Evolutionary conservation across 2,888 invertebrate species (phyloP), one percentile per base, ranked within the genome.

Genomic region (Lypha dubia): DNA sequence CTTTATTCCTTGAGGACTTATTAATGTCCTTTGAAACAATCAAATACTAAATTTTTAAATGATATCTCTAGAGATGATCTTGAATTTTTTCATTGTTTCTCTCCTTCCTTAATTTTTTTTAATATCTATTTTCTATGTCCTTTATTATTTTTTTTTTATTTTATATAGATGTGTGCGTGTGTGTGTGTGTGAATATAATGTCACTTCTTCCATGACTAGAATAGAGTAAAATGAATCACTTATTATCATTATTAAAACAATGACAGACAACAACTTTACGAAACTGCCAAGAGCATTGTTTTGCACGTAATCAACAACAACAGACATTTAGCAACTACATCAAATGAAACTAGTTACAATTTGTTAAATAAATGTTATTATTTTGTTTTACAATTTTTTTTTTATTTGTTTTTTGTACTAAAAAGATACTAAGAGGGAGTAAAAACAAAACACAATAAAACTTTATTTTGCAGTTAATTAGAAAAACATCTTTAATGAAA

Each of bases 281-380:
- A 75, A 75, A 75, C 41, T 75, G 51, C 74, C 44, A 63, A 44
- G 28, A 53, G 74, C 63, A 75, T 53, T 53, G 51, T 63, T 73
- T 58, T 75, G 32, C 53, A 44, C 46, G 22, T 46, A 75, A 44
- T 41, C 41, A 75, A 44, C 53, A 44, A 20, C 38, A 63, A 28
- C 17, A 9, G 53, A 75, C 74, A 38, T 38, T n/a, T 51, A 62
- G 62, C 51, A 60, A 24, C 63, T 38, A 41, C 51, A 51, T 41
- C 35, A 73, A 35, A 22, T 38, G 11, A 62, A 60, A 49, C 44
- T 44, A 44, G 9, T 58, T 44, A 20, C 41, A 58, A 58, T 58
- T 44, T 71, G 28, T 58, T 71, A 44, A 15, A 44, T 9, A 35
- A 32, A 35, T 35, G 17, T 58, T 58, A 15, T 7, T 20, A 2